Conservation (phyloP, 2,797 vertebrate genomes). For the Malacoctenus gilli region DNA sequence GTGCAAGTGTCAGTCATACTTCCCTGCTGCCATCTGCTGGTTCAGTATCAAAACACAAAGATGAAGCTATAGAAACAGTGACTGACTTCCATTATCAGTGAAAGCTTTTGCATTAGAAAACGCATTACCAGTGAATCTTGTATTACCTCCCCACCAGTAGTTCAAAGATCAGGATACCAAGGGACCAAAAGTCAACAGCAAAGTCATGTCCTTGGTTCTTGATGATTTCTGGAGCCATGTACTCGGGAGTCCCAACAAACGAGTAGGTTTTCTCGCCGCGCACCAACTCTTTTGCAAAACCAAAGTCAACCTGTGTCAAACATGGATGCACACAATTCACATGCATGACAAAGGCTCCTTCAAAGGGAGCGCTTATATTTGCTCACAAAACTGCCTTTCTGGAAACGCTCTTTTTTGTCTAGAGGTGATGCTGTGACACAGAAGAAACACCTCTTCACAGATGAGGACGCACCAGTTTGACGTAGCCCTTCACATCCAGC, state of each 20-base stretch:
- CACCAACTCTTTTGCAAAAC: constrained; percentile 85
- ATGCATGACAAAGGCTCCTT: constrained; percentile 14
- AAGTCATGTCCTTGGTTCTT: constrained; percentile 88
- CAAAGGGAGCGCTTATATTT: not conserved
- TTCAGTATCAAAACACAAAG: not conserved
- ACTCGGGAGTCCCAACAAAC: constrained; percentile 87
- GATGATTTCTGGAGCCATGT: constrained; percentile 88
- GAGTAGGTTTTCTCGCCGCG: constrained; percentile 87
- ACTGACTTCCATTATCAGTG: not conserved
- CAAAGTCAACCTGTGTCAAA: constrained; percentile 85
- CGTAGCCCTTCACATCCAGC: constrained; percentile 82
- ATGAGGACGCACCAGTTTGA: constrained; percentile 80
- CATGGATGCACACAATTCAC: no score
- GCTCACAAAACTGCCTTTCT: no score
- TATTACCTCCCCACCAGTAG: constrained; percentile 83
- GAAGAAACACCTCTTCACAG: not conserved
- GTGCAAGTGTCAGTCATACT: constrained; percentile 5
- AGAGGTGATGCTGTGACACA: not conserved
- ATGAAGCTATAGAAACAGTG: no score
- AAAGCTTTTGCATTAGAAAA: not conserved
- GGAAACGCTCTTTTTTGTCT: no score
- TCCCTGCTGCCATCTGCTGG: constrained; percentile 73
- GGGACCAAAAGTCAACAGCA: constrained; percentile 86
- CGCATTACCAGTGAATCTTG: no score
- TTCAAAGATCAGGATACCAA: constrained; percentile 84